Percentiles rank a stretch among this genome's conserved stretches.
Conservation (phyloP, 1,140 invertebrate genomes). For the Nasonia longicornis region DNA sequence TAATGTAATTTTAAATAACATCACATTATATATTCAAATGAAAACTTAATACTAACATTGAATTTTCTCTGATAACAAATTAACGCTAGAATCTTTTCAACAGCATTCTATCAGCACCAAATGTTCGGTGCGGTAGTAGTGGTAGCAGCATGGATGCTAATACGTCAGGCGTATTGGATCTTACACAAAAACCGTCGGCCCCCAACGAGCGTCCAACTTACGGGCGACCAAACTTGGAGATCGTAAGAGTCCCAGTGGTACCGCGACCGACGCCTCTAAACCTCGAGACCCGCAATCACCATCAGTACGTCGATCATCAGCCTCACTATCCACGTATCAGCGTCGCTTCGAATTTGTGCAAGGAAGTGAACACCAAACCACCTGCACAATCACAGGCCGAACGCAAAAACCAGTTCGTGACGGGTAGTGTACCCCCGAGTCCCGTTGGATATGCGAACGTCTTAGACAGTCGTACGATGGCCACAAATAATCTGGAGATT, state of each 20-base stretch:
- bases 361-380: background rate
- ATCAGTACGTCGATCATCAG: background rate
- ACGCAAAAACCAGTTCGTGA: slow-evolving; percentile 48
- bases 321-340: background rate
- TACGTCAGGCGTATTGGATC: slow-evolving; percentile 57
- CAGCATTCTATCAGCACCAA: slow-evolving; percentile 16
- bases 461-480: slow-evolving; percentile 64
- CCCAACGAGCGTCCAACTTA: slow-evolving; percentile 49
- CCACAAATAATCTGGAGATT: slow-evolving; percentile 66
- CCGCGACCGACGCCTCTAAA: slow-evolving; percentile 63
- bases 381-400: background rate
- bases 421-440: background rate
- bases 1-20: no score
- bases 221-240: slow-evolving; percentile 64
- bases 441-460: slow-evolving; percentile 57
- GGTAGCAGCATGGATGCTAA: background rate
- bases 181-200: slow-evolving; percentile 56
- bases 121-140: background rate
- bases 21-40: no score
- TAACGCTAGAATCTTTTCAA: background rate
- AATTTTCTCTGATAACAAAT: background rate
- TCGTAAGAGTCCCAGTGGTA: slow-evolving; percentile 66
- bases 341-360: background rate
- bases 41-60: no score
- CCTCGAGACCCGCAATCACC: slow-evolving; percentile 56